phyloP scores from a whole-genome alignment of 2,113 vertebrate species.

The Psilopogon haemacephalus region DNA sequence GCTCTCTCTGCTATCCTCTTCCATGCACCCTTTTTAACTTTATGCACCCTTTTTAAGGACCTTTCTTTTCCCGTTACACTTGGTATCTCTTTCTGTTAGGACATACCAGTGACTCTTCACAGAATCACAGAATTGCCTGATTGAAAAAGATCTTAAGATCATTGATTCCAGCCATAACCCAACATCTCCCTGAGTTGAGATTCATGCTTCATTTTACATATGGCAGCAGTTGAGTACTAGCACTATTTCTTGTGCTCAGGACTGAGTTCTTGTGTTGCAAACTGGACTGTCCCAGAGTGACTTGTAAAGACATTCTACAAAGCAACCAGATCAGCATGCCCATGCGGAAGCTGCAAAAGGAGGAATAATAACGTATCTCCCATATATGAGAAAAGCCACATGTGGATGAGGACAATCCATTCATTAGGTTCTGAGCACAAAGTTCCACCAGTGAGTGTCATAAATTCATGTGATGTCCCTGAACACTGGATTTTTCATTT shows the following conservation, averaged over 20 bases:
- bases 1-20: background rate
- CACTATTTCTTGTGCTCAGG: background rate
- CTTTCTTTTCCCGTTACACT: background rate
- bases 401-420: slow-evolving; percentile 14
- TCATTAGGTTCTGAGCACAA: slow-evolving; percentile 19
- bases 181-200: background rate
- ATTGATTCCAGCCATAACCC: too few species aligned
- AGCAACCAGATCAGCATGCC: background rate
- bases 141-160: too few species aligned
- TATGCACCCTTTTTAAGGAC: background rate
- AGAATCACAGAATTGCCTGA: too few species aligned
- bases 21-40: background rate
- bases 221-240: background rate
- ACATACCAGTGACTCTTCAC: background rate
- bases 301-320: background rate
- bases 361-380: background rate
- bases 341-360: background rate
- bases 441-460: background rate
- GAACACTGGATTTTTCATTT: slow-evolving; percentile 9
- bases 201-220: background rate
- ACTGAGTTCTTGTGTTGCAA: background rate
- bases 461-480: slow-evolving; percentile 6
- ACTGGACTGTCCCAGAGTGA: background rate
- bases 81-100: background rate
- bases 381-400: slow-evolving; percentile 2